phyloP scores from a whole-genome alignment of 2,113 vertebrate species.

The Tetrao urogallus region DNA sequence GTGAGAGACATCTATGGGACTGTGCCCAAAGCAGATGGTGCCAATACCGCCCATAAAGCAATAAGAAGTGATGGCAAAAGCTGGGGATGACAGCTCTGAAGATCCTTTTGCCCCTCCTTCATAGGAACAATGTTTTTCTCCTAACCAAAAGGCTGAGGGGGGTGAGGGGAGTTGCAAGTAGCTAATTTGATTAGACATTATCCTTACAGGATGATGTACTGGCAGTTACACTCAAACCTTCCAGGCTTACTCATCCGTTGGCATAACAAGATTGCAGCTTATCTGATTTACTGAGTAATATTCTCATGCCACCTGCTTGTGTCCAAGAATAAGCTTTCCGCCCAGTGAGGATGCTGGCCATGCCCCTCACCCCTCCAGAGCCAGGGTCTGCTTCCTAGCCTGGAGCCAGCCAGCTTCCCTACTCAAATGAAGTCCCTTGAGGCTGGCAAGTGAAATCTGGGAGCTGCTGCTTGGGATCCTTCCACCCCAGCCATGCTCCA shows the following conservation, averaged over 20 bases:
- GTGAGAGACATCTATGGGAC: background rate
- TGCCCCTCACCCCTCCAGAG: accelerated
- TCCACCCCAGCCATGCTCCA: no score
- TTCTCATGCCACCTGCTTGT: slow-evolving; percentile 54
- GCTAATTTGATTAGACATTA: slow-evolving; percentile 35
- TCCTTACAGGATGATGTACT: slow-evolving; percentile 14
- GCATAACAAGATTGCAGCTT: slow-evolving; percentile 46
- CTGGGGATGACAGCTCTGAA: background rate
- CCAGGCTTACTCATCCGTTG: slow-evolving; percentile 4
- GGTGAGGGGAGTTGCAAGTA: background rate
- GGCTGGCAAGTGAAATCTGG: accelerated
- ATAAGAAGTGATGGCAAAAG: background rate
- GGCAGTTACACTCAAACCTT: slow-evolving; percentile 41
- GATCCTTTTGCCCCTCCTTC: background rate
- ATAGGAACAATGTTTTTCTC: background rate
- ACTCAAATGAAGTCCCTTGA: background rate
- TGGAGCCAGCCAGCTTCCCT: accelerated
- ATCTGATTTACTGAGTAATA: slow-evolving; percentile 58
- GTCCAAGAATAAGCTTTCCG: slow-evolving; percentile 21
- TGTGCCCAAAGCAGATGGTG: background rate
- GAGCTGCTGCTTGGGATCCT: background rate
- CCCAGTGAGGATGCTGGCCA: accelerated
- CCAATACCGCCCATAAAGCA: background rate
- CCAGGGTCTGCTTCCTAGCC: background rate
- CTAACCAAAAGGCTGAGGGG: background rate